A percentile compares a stretch with the other conserved stretches of the same genome.
phyloP scores from a whole-genome alignment of 2,113 vertebrate species.

The Ranitomeya imitator region DNA sequence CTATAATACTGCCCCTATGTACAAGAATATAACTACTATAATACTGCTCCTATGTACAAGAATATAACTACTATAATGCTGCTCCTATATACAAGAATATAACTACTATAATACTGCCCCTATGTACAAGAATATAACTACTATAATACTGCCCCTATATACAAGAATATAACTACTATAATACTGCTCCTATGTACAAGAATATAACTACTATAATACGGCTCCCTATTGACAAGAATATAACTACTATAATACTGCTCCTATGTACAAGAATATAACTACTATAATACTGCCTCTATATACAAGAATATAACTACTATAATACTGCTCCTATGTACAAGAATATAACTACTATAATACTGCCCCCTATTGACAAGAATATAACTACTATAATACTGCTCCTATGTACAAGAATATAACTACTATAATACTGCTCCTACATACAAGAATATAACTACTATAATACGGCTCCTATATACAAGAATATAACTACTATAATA shows the following conservation, averaged over 20 bases:
- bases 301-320: not conserved
- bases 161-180: constrained; percentile 8
- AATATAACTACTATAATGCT: no score
- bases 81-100: not conserved
- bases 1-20: not conserved
- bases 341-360: constrained; percentile 11
- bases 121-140: not conserved
- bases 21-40: constrained; percentile 7
- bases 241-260: constrained; percentile 1
- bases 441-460: constrained; percentile 2
- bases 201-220: no score
- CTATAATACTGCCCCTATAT: not conserved
- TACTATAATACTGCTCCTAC: not conserved
- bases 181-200: not conserved
- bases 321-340: not conserved
- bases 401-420: not conserved
- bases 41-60: not conserved
- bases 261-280: constrained; percentile 1
- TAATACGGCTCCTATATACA: not conserved
- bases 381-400: constrained; percentile 6
- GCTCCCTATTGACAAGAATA: not conserved
- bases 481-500: no score
- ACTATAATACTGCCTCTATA: not conserved
- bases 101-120: constrained; percentile 5
- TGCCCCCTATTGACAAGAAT: not conserved